Base-by-base conservation (phyloP, 2,797 vertebrate species). In the Sebastes goodei region DNA sequence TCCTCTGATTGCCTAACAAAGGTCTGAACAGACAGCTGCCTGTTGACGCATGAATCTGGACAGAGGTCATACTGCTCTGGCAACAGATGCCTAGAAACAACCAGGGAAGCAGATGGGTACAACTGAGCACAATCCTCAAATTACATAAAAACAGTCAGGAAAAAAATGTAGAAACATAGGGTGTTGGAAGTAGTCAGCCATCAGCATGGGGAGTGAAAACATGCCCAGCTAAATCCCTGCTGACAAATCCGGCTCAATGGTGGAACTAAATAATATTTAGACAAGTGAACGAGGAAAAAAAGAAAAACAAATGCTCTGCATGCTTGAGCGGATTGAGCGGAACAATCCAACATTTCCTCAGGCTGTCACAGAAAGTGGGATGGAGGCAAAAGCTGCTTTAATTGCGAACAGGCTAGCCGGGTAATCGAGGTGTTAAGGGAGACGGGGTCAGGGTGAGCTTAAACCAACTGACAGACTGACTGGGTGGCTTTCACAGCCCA, bases 201-300 rank as follows among this genome's bases (percentile, higher is more conserved):
- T 81, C 78, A 84, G 84, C 60, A 81, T 42, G 68, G 52, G 61
- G 74, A 89, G 81, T 79, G 74, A 92, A 94, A 93, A 93, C 91
- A 92, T 79, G 83, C 75, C 82, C 49, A 10, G 78, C 62, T 74
- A 90, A 94, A 92, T 91, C 93, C 93, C 88, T 86, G 90, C 86
- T 89, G 84, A 92, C 89, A 94, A 95, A 95, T 93, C 94, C 84
- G 78, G 89, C 92, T 94, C 83, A 92, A 84, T 68, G 76, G 76
- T 69, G 74, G 90, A 90, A 90, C 89, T 83, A 85, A 93, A 94
- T 92, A 91, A 95, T 92, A 94, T 94, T 94, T 94, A 94, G 91
- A 94, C 89, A 92, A 92, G 76, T 62, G 84, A 86, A 89, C 69
- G 49, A 85, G 80, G 86, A 84, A 87, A 82, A 53, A 81, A 90